Percentiles rank a stretch among this genome's conserved stretches.
phyloP scores from a whole-genome alignment of 2,113 vertebrate species.

The Stictonetta naevosa region DNA sequence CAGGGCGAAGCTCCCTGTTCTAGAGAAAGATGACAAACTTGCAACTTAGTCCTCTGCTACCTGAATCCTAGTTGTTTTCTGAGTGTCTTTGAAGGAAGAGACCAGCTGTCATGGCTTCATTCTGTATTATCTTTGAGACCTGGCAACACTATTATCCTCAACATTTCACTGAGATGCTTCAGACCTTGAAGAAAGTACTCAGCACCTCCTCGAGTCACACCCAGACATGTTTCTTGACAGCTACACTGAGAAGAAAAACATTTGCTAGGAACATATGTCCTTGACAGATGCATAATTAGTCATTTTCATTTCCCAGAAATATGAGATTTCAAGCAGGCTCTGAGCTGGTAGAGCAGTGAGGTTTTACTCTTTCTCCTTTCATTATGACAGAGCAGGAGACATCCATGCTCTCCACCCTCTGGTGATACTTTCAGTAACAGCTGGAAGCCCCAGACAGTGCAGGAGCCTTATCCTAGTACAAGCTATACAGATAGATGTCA shows the following conservation, averaged over 20 bases:
- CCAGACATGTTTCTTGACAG: background rate
- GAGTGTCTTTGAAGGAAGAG: background rate
- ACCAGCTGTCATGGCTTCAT: background rate
- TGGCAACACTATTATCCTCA: background rate
- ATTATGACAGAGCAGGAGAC: background rate
- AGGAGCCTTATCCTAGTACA: background rate
- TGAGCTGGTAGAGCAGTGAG: background rate
- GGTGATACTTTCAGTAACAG: background rate
- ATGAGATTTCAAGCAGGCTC: background rate
- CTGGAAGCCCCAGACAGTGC: background rate
- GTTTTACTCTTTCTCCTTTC: background rate
- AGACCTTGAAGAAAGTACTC: background rate
- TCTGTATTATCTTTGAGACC: background rate
- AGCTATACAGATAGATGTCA: background rate
- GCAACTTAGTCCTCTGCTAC: background rate
- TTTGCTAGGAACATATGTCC: background rate
- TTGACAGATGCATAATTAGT: rapidly evolving
- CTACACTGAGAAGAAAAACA: background rate
- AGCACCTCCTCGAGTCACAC: background rate
- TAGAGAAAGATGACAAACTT: background rate
- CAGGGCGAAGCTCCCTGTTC: background rate
- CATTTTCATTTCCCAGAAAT: background rate
- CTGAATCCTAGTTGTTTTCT: background rate
- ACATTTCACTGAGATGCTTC: background rate
- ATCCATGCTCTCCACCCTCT: background rate